A percentile compares a stretch with the other conserved stretches of the same genome.
phyloP scores from a whole-genome alignment of 2,888 invertebrate species.

The Merodon equestris region DNA sequence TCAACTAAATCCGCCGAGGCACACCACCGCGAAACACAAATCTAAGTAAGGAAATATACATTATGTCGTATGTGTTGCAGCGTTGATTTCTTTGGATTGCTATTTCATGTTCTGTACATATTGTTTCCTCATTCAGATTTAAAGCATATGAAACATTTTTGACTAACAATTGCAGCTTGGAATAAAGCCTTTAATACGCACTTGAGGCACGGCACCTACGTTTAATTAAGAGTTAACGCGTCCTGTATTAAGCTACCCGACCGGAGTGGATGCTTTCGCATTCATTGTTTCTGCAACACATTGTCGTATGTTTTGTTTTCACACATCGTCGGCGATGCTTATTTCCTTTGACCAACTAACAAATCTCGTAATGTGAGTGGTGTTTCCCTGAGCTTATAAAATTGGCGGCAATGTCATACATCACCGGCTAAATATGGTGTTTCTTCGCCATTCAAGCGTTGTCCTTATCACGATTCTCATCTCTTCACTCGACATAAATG shows the following conservation, averaged over 20 bases:
- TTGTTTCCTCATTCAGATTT: not conserved
- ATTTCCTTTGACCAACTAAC: conserved; percentile 21
- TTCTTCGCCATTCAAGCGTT: too few species aligned
- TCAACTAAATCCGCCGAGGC: conserved; percentile 33
- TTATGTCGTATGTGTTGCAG: conserved; percentile 42
- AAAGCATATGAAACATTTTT: conserved; percentile 16
- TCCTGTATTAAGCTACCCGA: too few species aligned
- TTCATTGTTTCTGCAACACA: too few species aligned
- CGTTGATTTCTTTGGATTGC: conserved; percentile 39
- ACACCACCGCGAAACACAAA: conserved; percentile 58
- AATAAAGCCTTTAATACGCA: too few species aligned
- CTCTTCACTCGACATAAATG: not conserved
- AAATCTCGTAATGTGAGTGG: conserved; percentile 27
- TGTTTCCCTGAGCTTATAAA: conserved; percentile 69
- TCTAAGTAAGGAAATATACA: conserved; percentile 52
- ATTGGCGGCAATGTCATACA: conserved; percentile 7
- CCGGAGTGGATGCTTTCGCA: too few species aligned
- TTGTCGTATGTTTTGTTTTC: too few species aligned
- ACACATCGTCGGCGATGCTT: too few species aligned
- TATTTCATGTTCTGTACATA: conserved; percentile 70
- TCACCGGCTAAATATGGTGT: too few species aligned
- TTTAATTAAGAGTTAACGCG: too few species aligned
- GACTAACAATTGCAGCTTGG: conserved; percentile 15
- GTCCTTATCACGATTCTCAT: too few species aligned
- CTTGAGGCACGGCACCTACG: too few species aligned